A percentile compares a stretch with the other conserved stretches of the same genome.
phyloP scores from a whole-genome alignment of 64 coral and sea anemone species.

The Hydrozoanthus tunicans region DNA sequence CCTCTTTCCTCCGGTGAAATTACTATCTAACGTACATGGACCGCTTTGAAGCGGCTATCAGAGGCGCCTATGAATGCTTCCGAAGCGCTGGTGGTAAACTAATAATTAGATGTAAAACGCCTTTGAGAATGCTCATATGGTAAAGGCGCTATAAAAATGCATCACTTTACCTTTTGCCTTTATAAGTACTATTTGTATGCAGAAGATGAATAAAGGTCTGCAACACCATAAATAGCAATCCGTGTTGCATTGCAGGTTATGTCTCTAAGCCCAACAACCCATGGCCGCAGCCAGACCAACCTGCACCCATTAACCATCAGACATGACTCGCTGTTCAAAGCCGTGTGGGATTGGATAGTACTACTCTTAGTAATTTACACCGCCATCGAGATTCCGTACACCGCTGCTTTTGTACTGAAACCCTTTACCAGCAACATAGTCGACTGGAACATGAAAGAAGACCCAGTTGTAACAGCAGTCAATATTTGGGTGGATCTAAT shows the following conservation, averaged over 20 bases:
- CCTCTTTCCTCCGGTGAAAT: too few species aligned
- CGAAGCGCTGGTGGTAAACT: too few species aligned
- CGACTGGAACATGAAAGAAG: slow-evolving; percentile 1
- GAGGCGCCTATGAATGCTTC: too few species aligned
- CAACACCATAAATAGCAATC: background rate
- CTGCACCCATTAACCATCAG: slow-evolving; percentile 59
- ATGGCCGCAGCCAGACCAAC: slow-evolving; percentile 28
- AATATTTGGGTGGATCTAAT: slow-evolving; percentile 90
- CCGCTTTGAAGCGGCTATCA: too few species aligned
- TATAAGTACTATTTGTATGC: background rate
- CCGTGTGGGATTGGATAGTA: slow-evolving; percentile 84
- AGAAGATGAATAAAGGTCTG: background rate
- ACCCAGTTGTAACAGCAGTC: slow-evolving; percentile 45
- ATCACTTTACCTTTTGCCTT: background rate
- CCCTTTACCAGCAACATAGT: slow-evolving; percentile 1
- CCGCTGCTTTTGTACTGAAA: slow-evolving; percentile 69
- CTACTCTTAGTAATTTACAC: slow-evolving; percentile 78
- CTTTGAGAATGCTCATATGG: too few species aligned
- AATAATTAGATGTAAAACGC: too few species aligned
- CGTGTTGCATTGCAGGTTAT: slow-evolving; percentile 35
- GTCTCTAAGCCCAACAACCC: slow-evolving; percentile 44
- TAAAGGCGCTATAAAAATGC: too few species aligned
- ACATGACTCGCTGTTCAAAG: slow-evolving; percentile 81
- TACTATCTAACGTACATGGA: too few species aligned
- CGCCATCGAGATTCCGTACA: slow-evolving; percentile 86